phyloP scores from a whole-genome alignment of 2,888 invertebrate genomes.

The Chalcosyrphus nemorum region DNA sequence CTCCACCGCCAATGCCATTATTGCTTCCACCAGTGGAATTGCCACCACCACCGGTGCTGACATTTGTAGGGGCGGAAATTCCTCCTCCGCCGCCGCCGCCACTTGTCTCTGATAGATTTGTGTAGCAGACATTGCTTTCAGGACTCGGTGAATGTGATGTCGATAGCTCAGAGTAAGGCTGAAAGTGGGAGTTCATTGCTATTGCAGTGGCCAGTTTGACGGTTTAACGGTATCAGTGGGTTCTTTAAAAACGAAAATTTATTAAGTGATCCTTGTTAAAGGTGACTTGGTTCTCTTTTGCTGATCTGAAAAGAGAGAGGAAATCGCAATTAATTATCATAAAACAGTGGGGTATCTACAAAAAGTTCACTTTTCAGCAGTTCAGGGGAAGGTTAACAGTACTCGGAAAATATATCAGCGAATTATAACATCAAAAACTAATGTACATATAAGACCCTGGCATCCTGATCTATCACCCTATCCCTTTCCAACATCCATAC shows the following conservation, averaged over 20 bases:
- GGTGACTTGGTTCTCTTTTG: not conserved
- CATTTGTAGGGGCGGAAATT: constrained; percentile 26
- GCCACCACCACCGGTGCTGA: constrained; percentile 13
- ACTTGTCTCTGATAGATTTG: constrained; percentile 80
- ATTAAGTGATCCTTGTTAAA: not conserved
- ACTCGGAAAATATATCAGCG: too few species aligned
- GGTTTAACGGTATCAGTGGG: constrained; percentile 28
- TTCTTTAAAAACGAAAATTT: not conserved
- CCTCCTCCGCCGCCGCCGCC: constrained; percentile 47
- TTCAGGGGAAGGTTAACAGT: too few species aligned
- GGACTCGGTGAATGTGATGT: constrained; percentile 89
- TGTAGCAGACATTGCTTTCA: constrained; percentile 86
- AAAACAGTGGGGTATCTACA: too few species aligned
- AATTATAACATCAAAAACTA: too few species aligned
- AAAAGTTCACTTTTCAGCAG: too few species aligned
- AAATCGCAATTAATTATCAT: too few species aligned
- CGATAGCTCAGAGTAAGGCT: constrained; percentile 89
- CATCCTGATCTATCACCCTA: too few species aligned
- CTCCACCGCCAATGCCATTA: constrained; percentile 34
- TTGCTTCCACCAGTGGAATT: constrained; percentile 15
- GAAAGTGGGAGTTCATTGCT: constrained; percentile 94
- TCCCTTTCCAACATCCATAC: too few species aligned
- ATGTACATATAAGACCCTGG: too few species aligned
- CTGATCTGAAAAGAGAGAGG: constrained; percentile 19
- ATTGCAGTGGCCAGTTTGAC: constrained; percentile 92